Percentiles rank a stretch among this genome's conserved stretches.
phyloP scores from a whole-genome alignment of 2,888 invertebrate species.

The Nemotelus pantherinus region DNA sequence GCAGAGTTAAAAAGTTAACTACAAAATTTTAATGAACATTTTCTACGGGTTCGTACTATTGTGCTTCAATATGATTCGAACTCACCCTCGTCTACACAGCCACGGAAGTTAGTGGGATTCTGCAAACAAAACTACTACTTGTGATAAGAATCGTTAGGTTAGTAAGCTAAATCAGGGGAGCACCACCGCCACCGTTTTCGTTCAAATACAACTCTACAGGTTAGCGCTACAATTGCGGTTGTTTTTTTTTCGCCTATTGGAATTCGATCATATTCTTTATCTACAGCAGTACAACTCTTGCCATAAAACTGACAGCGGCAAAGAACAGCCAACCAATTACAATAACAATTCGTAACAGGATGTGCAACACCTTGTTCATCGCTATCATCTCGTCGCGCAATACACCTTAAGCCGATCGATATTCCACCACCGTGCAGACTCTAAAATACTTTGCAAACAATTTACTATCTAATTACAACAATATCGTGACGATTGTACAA shows the following conservation, averaged over 20 bases:
- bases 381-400: neutral
- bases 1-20: neutral
- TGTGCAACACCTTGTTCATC: constrained; percentile 13
- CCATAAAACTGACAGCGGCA: constrained; percentile 44
- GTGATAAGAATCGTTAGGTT: too few relatives aligned
- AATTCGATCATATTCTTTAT: neutral
- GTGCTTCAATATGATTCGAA: neutral
- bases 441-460: neutral
- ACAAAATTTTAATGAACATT: neutral
- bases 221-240: neutral
- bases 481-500: neutral
- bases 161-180: too few relatives aligned
- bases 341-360: constrained; percentile 20
- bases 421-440: constrained; percentile 1
- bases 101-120: neutral
- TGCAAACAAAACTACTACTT: neutral
- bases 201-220: too few relatives aligned
- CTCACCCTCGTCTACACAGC: constrained; percentile 7
- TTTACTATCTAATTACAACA: neutral
- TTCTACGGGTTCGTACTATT: neutral
- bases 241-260: neutral
- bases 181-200: neutral
- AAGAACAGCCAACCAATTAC: constrained; percentile 45
- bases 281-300: constrained; percentile 45
- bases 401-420: neutral